Evolutionary conservation across 2,797 vertebrate species (phyloP).

Genomic region (Clarias fuscus): DNA sequence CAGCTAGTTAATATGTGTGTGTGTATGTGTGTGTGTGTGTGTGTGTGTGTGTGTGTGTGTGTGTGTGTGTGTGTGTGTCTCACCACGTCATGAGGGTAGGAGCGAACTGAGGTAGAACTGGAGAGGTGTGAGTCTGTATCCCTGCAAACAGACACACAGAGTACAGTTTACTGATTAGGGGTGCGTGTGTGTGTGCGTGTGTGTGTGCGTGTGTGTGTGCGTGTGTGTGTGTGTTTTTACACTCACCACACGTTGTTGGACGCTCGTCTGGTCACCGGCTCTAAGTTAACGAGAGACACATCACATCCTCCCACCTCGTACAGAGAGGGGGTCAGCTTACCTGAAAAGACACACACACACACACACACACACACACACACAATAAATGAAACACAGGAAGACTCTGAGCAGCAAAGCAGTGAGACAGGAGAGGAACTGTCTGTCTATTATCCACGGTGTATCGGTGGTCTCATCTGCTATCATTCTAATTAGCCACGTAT

Average conservation of each 20-base stretch:
- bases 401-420: not conserved
- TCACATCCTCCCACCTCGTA: slow-evolving; percentile 95
- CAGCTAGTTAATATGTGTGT: not conserved
- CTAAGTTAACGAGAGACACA: slow-evolving; percentile 97
- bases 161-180: not conserved
- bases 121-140: slow-evolving; percentile 99
- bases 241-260: slow-evolving; percentile 96
- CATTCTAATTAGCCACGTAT: not conserved
- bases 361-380: not conserved
- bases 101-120: slow-evolving; percentile 99
- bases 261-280: slow-evolving; percentile 95
- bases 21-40: slow-evolving; percentile 10
- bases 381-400: not conserved
- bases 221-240: not conserved
- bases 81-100: slow-evolving; percentile 99
- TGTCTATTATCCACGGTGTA: not conserved
- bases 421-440: not conserved
- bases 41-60: not conserved
- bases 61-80: slow-evolving; percentile 59
- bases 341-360: slow-evolving; percentile 66
- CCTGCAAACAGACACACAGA: slow-evolving; percentile 74
- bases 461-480: not conserved
- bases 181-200: no score
- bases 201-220: not conserved
- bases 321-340: slow-evolving; percentile 93